Base-by-base conservation (phyloP, 2,113 vertebrate genomes). In the Thamnophis sirtalis region DNA sequence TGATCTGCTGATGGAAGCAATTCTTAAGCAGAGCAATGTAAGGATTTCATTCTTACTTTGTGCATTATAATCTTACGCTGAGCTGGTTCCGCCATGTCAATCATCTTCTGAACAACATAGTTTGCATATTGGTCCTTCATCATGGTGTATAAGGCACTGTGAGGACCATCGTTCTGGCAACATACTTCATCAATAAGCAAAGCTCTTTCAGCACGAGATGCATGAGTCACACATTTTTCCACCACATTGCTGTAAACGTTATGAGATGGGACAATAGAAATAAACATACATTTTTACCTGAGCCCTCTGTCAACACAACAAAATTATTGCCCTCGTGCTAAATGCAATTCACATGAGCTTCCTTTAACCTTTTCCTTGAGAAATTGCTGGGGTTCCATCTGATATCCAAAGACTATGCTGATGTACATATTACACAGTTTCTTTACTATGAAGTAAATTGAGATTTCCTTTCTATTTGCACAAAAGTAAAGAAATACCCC, bases 91-190 rank as follows among this genome's bases (percentile, higher is more conserved):
- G 99, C 99, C 98, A 99, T 99, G 95, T 99, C 99, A 10, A 99
- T 99, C 99, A 99, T 99, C 97, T 99, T 99, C 97, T 99, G 99
- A 93, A 99, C 99, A 9, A 99, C 99, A 0, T 99, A 99, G 96
- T 99, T 99, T 96, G 99, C 99, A 9, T 99, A 99, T 96, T 99
- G 99, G 97, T 99, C 99, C 98, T 99, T 99, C 99, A 99, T 99
- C 99, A 99, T 99, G 97, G 99, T 99, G 98, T 99, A 99, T 97
- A 99, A 98, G 98, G 99, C 99, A 97, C 99, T 99, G 97, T 99
- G 99, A 95, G 99, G 99, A 96, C 99, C 99, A 55, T 99, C 99
- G 51, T 99, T 99, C 98, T 99, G 99, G 96, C 98, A 99, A 97
- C 99, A 99, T 91, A 99, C 98, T 93, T 99, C 99, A 26, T 99